phyloP scores from a whole-genome alignment of 2,797 vertebrate genomes.

The Antrozous pallidus region DNA sequence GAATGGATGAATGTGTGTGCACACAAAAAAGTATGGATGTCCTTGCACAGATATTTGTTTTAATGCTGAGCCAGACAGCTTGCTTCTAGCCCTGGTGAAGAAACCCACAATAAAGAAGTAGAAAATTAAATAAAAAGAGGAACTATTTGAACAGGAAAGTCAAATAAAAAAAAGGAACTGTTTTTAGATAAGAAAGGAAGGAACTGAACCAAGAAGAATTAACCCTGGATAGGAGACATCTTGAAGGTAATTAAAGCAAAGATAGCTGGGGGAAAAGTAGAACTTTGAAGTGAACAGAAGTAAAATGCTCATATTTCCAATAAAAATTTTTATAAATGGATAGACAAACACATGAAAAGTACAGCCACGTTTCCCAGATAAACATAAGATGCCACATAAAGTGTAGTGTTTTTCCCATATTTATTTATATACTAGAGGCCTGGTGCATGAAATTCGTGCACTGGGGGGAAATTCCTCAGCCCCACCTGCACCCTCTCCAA shows the following conservation, averaged over 20 bases:
- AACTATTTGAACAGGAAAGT: neutral
- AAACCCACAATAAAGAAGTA: neutral
- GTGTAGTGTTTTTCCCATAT: neutral
- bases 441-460: too few relatives aligned
- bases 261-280: neutral
- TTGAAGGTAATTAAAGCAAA: neutral
- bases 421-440: neutral
- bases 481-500: too few relatives aligned
- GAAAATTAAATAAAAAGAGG: neutral
- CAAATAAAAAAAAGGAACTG: neutral
- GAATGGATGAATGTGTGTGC: neutral
- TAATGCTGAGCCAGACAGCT: neutral
- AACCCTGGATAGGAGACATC: neutral
- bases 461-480: too few relatives aligned
- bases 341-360: neutral
- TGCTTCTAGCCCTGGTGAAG: neutral
- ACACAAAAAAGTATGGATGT: rapidly evolving
- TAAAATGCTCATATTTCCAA: neutral
- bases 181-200: neutral
- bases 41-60: neutral
- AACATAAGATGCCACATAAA: neutral
- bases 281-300: neutral
- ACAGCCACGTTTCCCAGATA: neutral
- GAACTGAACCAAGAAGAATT: neutral
- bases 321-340: neutral